Evolutionary conservation across 1,140 invertebrate genomes (phyloP).

Genomic region (Eumeta japonica): DNA sequence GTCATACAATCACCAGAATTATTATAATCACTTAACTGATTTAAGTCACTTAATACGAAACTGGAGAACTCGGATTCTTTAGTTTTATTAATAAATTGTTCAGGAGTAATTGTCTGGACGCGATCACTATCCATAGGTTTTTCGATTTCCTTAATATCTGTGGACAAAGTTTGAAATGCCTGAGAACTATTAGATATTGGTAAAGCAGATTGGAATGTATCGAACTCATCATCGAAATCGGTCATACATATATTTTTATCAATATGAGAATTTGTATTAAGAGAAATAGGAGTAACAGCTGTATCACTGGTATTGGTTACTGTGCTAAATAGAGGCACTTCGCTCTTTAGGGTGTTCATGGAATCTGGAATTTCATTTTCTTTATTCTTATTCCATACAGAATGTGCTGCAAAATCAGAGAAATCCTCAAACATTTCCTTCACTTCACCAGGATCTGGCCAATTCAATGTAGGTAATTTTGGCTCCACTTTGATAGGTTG

Average conservation of each 20-base stretch:
- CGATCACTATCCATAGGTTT: too few relatives aligned
- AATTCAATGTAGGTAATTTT: constrained; percentile 44
- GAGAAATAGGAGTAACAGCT: constrained; percentile 1
- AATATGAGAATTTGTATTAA: constrained; percentile 8
- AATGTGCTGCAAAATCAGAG: constrained; percentile 35
- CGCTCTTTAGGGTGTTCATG: neutral
- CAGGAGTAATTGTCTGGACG: too few relatives aligned
- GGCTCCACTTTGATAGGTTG: constrained; percentile 48
- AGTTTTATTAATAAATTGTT: too few relatives aligned
- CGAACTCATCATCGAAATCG: constrained; percentile 45
- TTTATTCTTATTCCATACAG: constrained; percentile 15
- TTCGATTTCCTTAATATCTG: too few relatives aligned
- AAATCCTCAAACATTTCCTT: constrained; percentile 49
- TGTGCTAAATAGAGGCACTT: neutral
- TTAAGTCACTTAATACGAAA: too few relatives aligned
- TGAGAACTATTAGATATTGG: constrained; percentile 8
- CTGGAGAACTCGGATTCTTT: too few relatives aligned
- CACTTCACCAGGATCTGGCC: constrained; percentile 52
- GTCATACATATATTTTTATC: too few relatives aligned
- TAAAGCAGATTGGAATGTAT: constrained; percentile 48
- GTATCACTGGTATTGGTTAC: constrained; percentile 3
- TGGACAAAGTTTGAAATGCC: too few relatives aligned
- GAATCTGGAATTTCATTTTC: constrained; percentile 3
- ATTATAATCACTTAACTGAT: too few relatives aligned
- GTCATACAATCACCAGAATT: too few relatives aligned